Evolutionary conservation across 2,888 invertebrate genomes (phyloP).

Genomic region (Amiota mariae): DNA sequence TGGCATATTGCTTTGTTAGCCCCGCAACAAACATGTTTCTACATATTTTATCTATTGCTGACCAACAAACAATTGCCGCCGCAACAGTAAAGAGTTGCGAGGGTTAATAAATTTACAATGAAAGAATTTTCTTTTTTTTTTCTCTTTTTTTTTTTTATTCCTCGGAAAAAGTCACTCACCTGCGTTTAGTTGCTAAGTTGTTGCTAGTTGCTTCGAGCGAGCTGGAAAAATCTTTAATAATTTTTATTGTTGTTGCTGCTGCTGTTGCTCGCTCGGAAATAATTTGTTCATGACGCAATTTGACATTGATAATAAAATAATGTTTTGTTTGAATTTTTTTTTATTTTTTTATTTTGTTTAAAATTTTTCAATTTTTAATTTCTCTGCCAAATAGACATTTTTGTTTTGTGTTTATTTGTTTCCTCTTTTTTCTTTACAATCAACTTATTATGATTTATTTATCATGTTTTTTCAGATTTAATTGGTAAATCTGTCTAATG

Average conservation of each 20-base stretch:
- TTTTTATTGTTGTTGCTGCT: not conserved
- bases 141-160: too few relatives aligned
- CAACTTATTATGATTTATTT: slow-evolving; percentile 7
- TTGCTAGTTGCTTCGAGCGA: too few relatives aligned
- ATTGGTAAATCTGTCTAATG: not conserved
- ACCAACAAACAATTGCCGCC: not conserved
- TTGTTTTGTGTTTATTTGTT: too few relatives aligned
- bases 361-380: not conserved
- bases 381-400: not conserved
- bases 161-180: too few relatives aligned
- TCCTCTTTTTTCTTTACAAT: too few relatives aligned
- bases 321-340: too few relatives aligned
- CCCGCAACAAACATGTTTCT: not conserved
- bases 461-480: slow-evolving; percentile 1
- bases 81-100: not conserved
- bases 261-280: not conserved
- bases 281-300: slow-evolving; percentile 11
- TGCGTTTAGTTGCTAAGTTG: too few relatives aligned
- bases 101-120: too few relatives aligned
- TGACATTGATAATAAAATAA: not conserved
- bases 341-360: not conserved
- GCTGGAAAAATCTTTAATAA: too few relatives aligned
- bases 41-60: not conserved
- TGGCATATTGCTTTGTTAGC: not conserved
- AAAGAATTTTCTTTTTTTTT: too few relatives aligned